Percentiles rank a stretch among this genome's conserved stretches.
phyloP scores from a whole-genome alignment of 2,888 invertebrate genomes.

The Heliconius ismenius region DNA sequence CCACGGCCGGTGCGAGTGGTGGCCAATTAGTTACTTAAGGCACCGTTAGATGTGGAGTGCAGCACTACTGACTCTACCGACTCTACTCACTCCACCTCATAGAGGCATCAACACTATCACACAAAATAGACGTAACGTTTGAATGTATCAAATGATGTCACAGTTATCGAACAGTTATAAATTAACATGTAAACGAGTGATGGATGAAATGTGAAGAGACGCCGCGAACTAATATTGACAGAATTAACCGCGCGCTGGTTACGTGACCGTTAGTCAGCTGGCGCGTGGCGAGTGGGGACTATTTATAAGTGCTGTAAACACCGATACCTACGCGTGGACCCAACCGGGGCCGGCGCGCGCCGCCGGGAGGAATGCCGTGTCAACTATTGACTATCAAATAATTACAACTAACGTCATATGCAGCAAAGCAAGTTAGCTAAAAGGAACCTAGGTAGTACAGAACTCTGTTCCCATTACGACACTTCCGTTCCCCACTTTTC shows the following conservation, averaged over 20 bases:
- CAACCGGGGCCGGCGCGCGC: neutral
- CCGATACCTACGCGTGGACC: constrained; percentile 12
- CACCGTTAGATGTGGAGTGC: neutral
- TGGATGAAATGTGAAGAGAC: constrained; percentile 12
- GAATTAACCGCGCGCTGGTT: constrained; percentile 17
- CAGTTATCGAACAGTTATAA: neutral
- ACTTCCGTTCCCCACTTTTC: no score
- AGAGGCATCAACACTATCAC: neutral
- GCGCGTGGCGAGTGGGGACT: constrained; percentile 3
- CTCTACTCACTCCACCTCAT: neutral
- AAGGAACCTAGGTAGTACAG: no score
- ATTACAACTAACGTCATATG: no score
- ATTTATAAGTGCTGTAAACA: constrained; percentile 36
- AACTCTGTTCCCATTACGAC: no score
- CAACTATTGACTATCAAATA: neutral
- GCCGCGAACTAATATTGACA: constrained; percentile 20
- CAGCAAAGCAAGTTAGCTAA: no score
- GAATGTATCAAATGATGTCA: neutral
- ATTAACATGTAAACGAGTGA: constrained; percentile 19
- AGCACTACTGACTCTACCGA: neutral
- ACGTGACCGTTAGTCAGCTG: constrained; percentile 27
- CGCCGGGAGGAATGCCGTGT: constrained; percentile 10
- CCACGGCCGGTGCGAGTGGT: no score
- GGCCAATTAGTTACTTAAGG: constrained; percentile 17
- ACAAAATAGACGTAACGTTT: neutral